A percentile compares a stretch with the other conserved stretches of the same genome.
Conservation (phyloP, 2,888 invertebrate genomes). For the Nesidiocoris tenuis region DNA sequence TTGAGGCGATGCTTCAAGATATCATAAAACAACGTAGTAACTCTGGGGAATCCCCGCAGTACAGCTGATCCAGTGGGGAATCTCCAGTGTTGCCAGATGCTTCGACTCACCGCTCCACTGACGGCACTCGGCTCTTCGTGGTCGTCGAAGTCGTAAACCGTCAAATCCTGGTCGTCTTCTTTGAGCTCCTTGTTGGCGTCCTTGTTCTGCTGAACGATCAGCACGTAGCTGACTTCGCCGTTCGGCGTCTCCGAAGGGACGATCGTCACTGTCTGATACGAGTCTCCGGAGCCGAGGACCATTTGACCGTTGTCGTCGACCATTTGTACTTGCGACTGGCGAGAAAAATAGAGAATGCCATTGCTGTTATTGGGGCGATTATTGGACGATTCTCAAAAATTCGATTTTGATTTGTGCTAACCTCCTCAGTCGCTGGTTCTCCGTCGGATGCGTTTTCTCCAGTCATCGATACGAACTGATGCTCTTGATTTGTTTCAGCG, state of each 20-base stretch:
- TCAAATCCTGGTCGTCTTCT: slow-evolving; percentile 58
- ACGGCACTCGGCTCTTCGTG: slow-evolving; percentile 61
- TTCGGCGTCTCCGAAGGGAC: slow-evolving; percentile 74
- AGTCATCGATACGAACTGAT: slow-evolving; percentile 37
- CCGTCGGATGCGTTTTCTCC: slow-evolving; percentile 34
- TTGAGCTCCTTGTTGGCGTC: slow-evolving; percentile 56
- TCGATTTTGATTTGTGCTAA: no score
- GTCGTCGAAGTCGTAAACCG: slow-evolving; percentile 75
- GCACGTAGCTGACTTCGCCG: slow-evolving; percentile 82
- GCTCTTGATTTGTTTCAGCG: slow-evolving; percentile 47
- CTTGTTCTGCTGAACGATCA: slow-evolving; percentile 76
- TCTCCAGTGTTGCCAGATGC: no score
- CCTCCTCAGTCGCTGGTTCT: slow-evolving; percentile 42
- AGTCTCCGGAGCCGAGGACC: slow-evolving; percentile 58
- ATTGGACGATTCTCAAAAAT: no score
- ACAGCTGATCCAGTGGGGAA: no score
- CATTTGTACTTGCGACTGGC: slow-evolving; percentile 41
- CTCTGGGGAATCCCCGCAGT: no score
- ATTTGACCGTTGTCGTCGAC: slow-evolving; percentile 47
- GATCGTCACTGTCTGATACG: slow-evolving; percentile 79
- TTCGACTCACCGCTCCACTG: slow-evolving; percentile 51
- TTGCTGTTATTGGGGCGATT: no score
- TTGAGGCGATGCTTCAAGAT: no score
- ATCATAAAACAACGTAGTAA: no score
- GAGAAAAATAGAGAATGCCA: not conserved